phyloP scores from a whole-genome alignment of 2,888 invertebrate species.

The Drosophila maculinotata region DNA sequence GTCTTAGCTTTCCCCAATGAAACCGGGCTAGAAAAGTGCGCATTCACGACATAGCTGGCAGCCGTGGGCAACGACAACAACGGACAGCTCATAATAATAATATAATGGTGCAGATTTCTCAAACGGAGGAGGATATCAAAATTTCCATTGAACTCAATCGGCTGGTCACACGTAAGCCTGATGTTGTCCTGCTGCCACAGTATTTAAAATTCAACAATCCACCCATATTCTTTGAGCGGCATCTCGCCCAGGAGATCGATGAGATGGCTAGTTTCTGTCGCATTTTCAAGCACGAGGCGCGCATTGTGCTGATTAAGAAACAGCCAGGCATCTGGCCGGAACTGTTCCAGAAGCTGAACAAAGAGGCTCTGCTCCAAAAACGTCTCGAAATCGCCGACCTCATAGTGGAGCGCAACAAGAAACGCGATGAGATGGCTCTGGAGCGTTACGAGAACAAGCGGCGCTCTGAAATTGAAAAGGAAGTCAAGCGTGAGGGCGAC shows the following conservation, averaged over 20 bases:
- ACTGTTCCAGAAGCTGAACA: slow-evolving; percentile 80
- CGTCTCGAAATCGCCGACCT: slow-evolving; percentile 82
- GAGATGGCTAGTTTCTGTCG: slow-evolving; percentile 83
- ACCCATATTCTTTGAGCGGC: slow-evolving; percentile 84
- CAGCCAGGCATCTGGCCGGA: slow-evolving; percentile 82
- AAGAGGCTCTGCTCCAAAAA: slow-evolving; percentile 78
- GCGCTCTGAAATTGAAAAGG: slow-evolving; percentile 81
- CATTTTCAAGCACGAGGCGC: slow-evolving; percentile 83
- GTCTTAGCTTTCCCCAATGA: slow-evolving; percentile 43
- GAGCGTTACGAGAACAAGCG: slow-evolving; percentile 82
- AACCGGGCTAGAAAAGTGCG: slow-evolving; percentile 12
- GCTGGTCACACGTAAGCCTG: slow-evolving; percentile 81
- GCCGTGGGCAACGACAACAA: slow-evolving; percentile 31
- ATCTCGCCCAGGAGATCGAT: slow-evolving; percentile 82
- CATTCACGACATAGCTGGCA: slow-evolving; percentile 53
- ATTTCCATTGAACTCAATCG: slow-evolving; percentile 83
- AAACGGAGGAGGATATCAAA: slow-evolving; percentile 84
- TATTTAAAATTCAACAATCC: slow-evolving; percentile 84
- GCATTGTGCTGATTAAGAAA: slow-evolving; percentile 82
- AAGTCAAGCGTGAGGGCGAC: slow-evolving; percentile 80
- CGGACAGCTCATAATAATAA: slow-evolving; percentile 12
- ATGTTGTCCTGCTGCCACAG: slow-evolving; percentile 82
- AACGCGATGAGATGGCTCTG: slow-evolving; percentile 80
- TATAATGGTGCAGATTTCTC: slow-evolving; percentile 83
- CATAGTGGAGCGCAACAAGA: slow-evolving; percentile 81